Evolutionary conservation across 2,113 vertebrate species (phyloP), one percentile per base, ranked within the genome.

Genomic region (Morone saxatilis): DNA sequence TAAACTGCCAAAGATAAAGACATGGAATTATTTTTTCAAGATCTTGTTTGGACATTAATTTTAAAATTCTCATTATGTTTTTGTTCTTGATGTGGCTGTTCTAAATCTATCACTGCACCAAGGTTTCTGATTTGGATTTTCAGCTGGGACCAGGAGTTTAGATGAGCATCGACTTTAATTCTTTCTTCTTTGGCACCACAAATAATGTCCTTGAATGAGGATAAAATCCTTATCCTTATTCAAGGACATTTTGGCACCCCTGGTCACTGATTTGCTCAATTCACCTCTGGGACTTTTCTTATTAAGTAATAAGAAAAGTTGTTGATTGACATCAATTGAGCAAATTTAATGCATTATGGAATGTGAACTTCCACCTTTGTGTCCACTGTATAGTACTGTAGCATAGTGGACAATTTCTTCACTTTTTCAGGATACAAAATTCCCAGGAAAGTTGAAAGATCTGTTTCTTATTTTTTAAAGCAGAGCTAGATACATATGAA

Each of bases 211-310:
- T 31, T 31, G 31, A 31, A 31, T 31, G 31, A 31, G 31, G 31
- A 31, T 31, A 31, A 31, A 31, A 19, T 7, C 41, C 68, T n/a
- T 40, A 22, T 40, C 9, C 19, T 48, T 7, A 6, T 68, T 57
- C 1, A 16, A 53, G 12, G 19, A 22, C 6, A 60, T 22, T 56
- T 13, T 43, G 66, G 36, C 57, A 79, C 11, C 14, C n/a, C 1
- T 9, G 22, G 36, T 36, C 47, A 71, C 6, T 48, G 65, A 57
- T 78, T 63, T 45, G n/a, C 47, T 71, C 22, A 20, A 36, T 71
- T 14, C 10, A 61, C 20, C 41, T 40, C 16, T 19, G 45, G 38
- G 6, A 63, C n/a, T 16, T 25, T 8, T 48, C 8, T 68, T 12
- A 38, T 17, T 47, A 60, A 69, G 7, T 11, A 62, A 20, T n/a